phyloP scores from a whole-genome alignment of 2,888 invertebrate genomes.

The Lasioglossum pauxillum region DNA sequence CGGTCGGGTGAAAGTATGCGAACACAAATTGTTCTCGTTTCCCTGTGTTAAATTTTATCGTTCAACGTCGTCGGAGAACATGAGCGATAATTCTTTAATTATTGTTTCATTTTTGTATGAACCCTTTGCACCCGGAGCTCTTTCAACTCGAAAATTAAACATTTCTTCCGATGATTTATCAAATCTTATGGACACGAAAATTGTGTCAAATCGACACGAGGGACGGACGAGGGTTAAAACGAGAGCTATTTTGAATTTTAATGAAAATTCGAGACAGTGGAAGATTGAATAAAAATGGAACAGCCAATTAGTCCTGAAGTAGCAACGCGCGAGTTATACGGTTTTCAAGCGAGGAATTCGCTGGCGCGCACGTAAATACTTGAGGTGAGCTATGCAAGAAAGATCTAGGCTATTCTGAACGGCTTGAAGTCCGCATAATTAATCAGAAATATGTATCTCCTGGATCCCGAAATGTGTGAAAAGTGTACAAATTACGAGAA shows the following conservation, averaged over 20 bases:
- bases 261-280: background rate
- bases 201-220: no score
- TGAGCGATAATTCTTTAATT: no score
- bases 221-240: no score
- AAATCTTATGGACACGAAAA: no score
- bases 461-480: background rate
- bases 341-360: background rate
- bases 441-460: background rate
- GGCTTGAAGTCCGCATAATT: background rate
- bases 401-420: background rate
- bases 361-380: background rate
- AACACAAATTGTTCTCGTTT: background rate
- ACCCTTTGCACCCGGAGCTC: no score
- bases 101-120: no score
- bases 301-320: background rate
- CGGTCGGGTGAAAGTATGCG: background rate
- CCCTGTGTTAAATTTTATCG: no score
- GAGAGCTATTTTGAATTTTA: no score
- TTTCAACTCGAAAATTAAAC: no score
- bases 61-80: no score
- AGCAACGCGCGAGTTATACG: background rate
- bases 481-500: constrained; percentile 1
- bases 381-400: background rate
- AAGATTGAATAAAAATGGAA: background rate
- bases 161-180: no score